Percentiles rank a stretch among this genome's conserved stretches.
phyloP scores from a whole-genome alignment of 2,888 invertebrate genomes.

The Xestia sexstrigata region DNA sequence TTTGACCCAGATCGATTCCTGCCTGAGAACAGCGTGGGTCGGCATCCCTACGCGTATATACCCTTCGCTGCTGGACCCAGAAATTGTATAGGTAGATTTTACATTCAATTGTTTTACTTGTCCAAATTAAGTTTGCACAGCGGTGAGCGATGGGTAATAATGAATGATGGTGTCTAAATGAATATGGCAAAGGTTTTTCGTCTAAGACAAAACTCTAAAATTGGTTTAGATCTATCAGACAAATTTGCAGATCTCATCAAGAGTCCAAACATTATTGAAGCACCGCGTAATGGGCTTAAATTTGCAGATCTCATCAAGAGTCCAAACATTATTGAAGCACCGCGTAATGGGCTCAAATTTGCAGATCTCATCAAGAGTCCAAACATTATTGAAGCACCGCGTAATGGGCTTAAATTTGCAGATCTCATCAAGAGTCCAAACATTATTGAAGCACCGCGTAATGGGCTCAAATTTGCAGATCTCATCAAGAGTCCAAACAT shows the following conservation, averaged over 20 bases:
- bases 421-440: no score
- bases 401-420: neutral
- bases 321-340: no score
- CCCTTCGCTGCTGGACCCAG: conserved; percentile 93
- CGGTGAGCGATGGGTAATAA: no score
- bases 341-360: neutral
- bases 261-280: no score
- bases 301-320: neutral
- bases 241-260: neutral
- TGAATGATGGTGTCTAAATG: no score
- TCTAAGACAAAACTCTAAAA: neutral
- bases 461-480: neutral
- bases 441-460: no score
- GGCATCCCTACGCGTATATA: conserved; percentile 92
- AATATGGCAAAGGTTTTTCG: neutral
- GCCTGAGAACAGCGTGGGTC: conserved; percentile 85
- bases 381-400: no score
- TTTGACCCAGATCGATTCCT: conserved; percentile 94
- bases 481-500: no score
- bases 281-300: neutral
- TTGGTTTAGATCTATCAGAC: no score
- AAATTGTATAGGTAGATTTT: conserved; percentile 89
- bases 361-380: no score
- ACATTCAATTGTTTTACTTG: neutral
- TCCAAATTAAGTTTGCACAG: neutral